Evolutionary conservation across 1,140 invertebrate genomes (phyloP).

Genomic region (Drosophila prosaltans): DNA sequence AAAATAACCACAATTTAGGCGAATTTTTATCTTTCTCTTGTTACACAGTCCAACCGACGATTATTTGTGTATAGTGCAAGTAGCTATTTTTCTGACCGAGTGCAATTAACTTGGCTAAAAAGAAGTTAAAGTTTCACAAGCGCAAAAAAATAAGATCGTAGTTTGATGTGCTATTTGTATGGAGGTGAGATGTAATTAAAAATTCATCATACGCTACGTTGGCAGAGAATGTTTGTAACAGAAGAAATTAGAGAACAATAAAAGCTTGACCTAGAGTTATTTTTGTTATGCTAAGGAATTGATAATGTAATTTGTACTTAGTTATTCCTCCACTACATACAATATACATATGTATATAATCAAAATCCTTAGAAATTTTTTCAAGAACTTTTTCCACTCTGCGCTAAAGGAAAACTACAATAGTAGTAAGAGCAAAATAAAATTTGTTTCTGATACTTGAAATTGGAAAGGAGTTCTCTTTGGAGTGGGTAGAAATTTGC

Average conservation of each 20-base stretch:
- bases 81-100: neutral
- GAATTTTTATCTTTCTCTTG: neutral
- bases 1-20: slow-evolving; percentile 20
- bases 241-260: slow-evolving; percentile 66
- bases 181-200: slow-evolving; percentile 64
- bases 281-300: neutral
- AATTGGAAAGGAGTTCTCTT: slow-evolving; percentile 26
- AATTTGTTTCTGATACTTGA: slow-evolving; percentile 46
- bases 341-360: neutral
- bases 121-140: neutral
- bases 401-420: neutral
- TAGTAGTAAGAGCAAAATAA: slow-evolving; percentile 26
- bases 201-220: slow-evolving; percentile 79
- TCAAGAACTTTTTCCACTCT: neutral
- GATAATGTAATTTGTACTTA: neutral
- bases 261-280: slow-evolving; percentile 32
- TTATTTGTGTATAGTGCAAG: no score
- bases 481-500: neutral
- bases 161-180: slow-evolving; percentile 28
- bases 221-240: slow-evolving; percentile 1
- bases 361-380: neutral
- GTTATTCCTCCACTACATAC: neutral
- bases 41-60: no score
- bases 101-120: slow-evolving; percentile 4
- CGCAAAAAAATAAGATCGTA: slow-evolving; percentile 16